These are phyloP conservation scores for Microcebus tavaratra DNA, from an alignment of 2,113 vertebrate species.

Conservation along the genomic window DNA sequence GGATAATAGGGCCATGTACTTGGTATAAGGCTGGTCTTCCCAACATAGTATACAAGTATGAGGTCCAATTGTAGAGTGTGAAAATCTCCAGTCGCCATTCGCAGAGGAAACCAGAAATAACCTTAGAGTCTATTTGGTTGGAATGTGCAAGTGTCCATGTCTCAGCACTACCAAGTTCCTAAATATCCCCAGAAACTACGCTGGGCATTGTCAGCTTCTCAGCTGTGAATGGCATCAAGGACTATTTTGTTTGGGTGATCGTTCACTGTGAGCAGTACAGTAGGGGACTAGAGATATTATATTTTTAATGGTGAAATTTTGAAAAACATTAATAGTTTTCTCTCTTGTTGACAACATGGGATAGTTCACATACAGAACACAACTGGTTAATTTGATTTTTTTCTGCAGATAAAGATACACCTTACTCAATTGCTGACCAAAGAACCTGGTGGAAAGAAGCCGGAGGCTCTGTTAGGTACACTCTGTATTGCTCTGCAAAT, in stretches of 20 bases:
- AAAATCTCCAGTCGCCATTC: background rate
- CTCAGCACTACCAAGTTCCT: background rate
- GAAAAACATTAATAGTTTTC: background rate
- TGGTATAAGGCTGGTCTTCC: background rate
- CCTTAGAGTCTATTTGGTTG: background rate
- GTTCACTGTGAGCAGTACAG: background rate
- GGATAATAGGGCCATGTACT: too few relatives aligned
- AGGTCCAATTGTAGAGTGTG: background rate
- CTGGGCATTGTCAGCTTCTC: background rate
- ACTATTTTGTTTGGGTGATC: background rate
- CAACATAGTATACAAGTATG: background rate
- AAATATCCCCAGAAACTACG: background rate
- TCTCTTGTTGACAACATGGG: background rate
- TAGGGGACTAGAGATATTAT: background rate
- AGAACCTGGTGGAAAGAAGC: background rate
- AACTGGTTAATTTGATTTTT: background rate
- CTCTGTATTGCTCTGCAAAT: background rate
- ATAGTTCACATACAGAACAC: background rate
- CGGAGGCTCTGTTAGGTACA: background rate
- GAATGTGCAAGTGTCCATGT: background rate
- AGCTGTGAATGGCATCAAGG: background rate
- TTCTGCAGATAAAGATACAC: background rate
- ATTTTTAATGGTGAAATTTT: background rate
- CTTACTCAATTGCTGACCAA: background rate
- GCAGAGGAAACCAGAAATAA: background rate